Percentiles rank a stretch among this genome's conserved stretches.
phyloP scores from a whole-genome alignment of 2,888 invertebrate species.

The Erpobdella octoculata region DNA sequence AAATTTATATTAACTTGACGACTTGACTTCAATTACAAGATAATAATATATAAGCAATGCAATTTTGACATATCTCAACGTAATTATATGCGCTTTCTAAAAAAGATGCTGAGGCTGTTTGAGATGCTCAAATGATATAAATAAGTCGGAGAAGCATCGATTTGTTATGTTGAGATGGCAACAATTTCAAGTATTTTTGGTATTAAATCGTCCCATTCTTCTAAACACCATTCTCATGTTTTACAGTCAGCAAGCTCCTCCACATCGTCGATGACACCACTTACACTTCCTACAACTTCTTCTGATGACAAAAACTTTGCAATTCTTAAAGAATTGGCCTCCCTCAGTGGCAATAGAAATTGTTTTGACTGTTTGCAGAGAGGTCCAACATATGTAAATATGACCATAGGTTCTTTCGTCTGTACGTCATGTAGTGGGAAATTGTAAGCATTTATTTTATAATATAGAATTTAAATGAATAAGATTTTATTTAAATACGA shows the following conservation, averaged over 20 bases:
- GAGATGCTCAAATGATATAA: background rate
- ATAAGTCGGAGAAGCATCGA: background rate
- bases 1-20: too few species aligned
- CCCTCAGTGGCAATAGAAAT: conserved; percentile 80
- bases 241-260: background rate
- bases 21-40: too few species aligned
- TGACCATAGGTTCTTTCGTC: conserved; percentile 93
- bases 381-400: conserved; percentile 94
- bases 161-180: background rate
- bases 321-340: conserved; percentile 83
- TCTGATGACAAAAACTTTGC: conserved; percentile 86
- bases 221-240: background rate
- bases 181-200: conserved; percentile 12
- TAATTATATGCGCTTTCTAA: conserved; percentile 2
- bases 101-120: background rate
- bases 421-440: conserved; percentile 97
- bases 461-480: background rate
- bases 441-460: conserved; percentile 65
- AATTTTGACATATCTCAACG: too few species aligned
- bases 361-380: conserved; percentile 96
- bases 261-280: background rate
- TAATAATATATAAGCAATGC: too few species aligned
- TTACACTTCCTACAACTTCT: background rate
- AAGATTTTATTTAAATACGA: background rate
- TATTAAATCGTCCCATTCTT: background rate